Evolutionary conservation across 2,888 invertebrate genomes (phyloP), one percentile per base, ranked within the genome.

Genomic region (Xestia rhomboidea): DNA sequence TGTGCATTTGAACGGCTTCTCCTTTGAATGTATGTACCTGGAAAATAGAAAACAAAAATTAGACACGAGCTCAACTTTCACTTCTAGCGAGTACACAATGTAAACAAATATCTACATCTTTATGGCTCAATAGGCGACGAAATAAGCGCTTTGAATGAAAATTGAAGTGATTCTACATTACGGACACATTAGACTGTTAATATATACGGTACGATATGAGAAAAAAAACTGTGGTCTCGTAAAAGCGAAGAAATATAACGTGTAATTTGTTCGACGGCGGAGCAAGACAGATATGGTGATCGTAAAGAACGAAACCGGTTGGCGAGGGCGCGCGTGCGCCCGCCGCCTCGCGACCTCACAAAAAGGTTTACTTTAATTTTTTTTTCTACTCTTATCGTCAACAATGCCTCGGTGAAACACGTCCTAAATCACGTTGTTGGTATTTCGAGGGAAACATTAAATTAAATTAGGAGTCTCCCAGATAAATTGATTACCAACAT

Each of bases 11-110:
- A 99, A 99, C 0, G 99, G 99, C 94, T 99, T 99, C 95, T 99
- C 99, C 93, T 99, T 99, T 87, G 99, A 99, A 96, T 99, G 99
- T 87, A 99, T 99, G 96, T 99, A 99, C 93, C 99, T 99, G 97
- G 76, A 97, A 97, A 91, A 95, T 86, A 91, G 89, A 93, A 90
- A 91, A 89, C 71, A 95, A 91, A 91, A 93, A 90, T 93, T 82
- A 94, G 88, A 85, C 73, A 84, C 86, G 74, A 86, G 89, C 77
- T 84, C 71, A 88, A 93, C 92, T 93, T 93, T 93, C 92, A 93
- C 91, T 91, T 87, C 76, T 86, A 83, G 82, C 85, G 89, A 89
- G 90, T 89, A 91, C 87, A 91, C 84, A 89, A 85, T 90, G 91
- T 93, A 92, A 94, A 93, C 91, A 93, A 90, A 91, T 80, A 87